Evolutionary conservation across 2,888 invertebrate genomes (phyloP).

Genomic region (Platycheirus albimanus): DNA sequence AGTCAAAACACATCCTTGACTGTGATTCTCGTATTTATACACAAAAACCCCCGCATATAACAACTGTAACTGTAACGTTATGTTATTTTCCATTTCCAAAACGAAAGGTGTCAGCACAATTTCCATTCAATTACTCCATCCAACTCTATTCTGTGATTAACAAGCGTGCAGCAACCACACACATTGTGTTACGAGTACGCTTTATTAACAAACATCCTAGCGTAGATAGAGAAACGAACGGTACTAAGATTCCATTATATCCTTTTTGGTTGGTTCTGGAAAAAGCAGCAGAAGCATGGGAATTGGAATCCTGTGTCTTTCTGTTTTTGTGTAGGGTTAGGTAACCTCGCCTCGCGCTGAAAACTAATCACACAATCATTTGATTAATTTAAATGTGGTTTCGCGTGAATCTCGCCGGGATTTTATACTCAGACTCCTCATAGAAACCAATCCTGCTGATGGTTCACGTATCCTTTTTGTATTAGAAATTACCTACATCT

Average conservation of each 20-base stretch:
- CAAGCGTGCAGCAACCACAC: slow-evolving; percentile 9
- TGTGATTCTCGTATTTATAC: slow-evolving; percentile 6
- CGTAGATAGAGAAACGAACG: neutral
- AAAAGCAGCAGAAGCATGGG: no score
- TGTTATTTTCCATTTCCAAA: slow-evolving; percentile 26
- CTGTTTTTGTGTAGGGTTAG: neutral
- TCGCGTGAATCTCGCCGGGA: slow-evolving; percentile 27
- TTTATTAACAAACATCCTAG: slow-evolving; percentile 37
- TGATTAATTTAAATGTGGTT: slow-evolving; percentile 71
- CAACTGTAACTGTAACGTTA: slow-evolving; percentile 6
- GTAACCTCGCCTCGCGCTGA: slow-evolving; percentile 20
- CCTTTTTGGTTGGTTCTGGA: slow-evolving; percentile 52
- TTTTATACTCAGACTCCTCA: neutral
- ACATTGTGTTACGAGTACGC: neutral
- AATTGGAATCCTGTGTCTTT: slow-evolving; percentile 21
- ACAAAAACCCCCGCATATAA: slow-evolving; percentile 14
- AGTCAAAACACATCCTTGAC: slow-evolving; percentile 11
- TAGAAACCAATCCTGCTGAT: neutral
- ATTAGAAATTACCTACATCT: slow-evolving; percentile 38
- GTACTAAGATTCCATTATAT: slow-evolving; percentile 51
- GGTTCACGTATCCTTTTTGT: slow-evolving; percentile 10
- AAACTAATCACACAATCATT: slow-evolving; percentile 73
- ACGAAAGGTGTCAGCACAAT: slow-evolving; percentile 70
- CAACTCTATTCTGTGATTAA: slow-evolving; percentile 55
- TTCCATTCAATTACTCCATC: slow-evolving; percentile 71